phyloP scores from a whole-genome alignment of 2,797 vertebrate species.

The Lophotriccus pileatus region DNA sequence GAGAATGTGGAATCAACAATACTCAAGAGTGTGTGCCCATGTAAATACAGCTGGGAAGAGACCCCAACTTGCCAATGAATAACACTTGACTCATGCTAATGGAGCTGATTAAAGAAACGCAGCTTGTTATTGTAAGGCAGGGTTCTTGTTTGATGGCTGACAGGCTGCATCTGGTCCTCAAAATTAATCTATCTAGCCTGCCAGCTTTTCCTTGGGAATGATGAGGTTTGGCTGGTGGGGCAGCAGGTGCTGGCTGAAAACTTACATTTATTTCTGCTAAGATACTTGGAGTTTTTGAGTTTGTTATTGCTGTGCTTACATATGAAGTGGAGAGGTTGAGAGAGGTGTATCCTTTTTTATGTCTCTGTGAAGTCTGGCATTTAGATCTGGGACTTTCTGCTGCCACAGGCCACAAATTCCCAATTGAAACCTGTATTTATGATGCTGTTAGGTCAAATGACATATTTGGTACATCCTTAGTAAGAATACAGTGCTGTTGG shows the following conservation, averaged over 20 bases:
- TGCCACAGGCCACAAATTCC: not conserved
- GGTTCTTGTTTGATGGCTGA: conserved; percentile 14
- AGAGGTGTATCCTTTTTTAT: not conserved
- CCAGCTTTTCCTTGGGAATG: not conserved
- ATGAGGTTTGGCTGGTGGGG: not conserved
- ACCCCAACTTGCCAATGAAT: not conserved
- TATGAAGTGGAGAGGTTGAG: not conserved
- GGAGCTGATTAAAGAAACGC: conserved; percentile 13
- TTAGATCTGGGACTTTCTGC: not conserved
- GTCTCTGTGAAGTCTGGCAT: not conserved
- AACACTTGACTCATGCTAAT: conserved; percentile 13
- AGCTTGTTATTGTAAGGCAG: conserved; percentile 5
- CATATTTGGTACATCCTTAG: not conserved
- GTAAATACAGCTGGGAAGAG: conserved; percentile 44
- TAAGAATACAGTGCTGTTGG: not conserved
- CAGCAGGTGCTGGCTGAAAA: conserved; percentile 43
- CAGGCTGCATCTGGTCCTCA: conserved; percentile 44
- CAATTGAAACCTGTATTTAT: not conserved
- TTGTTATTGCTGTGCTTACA: not conserved
- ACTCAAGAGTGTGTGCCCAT: not conserved
- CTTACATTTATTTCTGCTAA: not conserved
- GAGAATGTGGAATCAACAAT: not conserved
- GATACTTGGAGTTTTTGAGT: not conserved
- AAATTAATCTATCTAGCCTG: conserved; percentile 12
- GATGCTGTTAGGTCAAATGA: not conserved